Evolutionary conservation across 2,888 invertebrate species (phyloP), one percentile per base, ranked within the genome.

Genomic region (Aleiodes leptofemur): DNA sequence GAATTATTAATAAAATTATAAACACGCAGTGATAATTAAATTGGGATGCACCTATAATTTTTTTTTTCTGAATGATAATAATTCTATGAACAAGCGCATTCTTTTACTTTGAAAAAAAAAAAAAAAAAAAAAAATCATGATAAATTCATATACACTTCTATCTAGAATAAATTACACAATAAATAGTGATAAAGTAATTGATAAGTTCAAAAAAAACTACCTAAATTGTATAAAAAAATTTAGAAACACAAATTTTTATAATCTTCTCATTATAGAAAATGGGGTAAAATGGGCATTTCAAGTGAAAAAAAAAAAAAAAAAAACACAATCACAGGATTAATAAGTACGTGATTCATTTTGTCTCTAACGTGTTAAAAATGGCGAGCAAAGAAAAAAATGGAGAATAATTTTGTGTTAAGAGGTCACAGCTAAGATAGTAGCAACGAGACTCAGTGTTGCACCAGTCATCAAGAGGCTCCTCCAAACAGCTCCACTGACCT

Each of bases 101-200:
- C 23, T 74, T 74, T 48, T 16, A 34, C 38, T 72, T 55, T 14
- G 13, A n/a, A 14, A 51, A 69, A 78, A 31, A 81, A 61, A 69
- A 78, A n/a, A 14, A 51, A 69, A 78, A 31, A 81, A 61, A 69
- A 78, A 31, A 81, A 82, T 79, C 9, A 43, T 78, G 69, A 74
- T 80, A 80, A 79, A 77, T 80, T 81, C 77, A 79, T 80, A 79
- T 80, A 81, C 16, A 16, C 80, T 82, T 81, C 82, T 82, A 82
- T 81, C 82, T 81, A 89, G 80, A 89, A 89, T 89, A 89, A 89
- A 88, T 89, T 88, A 89, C 83, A 86, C 48, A 89, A 88, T 89
- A 89, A 89, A 89, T 89, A 88, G 43, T 43, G 11, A 43, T 82
- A 87, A 86, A 81, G 86, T 86, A 34, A 34, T 34, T 34, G 34